phyloP scores from a whole-genome alignment of 1,140 invertebrate genomes.

The Calliphora vicina region DNA sequence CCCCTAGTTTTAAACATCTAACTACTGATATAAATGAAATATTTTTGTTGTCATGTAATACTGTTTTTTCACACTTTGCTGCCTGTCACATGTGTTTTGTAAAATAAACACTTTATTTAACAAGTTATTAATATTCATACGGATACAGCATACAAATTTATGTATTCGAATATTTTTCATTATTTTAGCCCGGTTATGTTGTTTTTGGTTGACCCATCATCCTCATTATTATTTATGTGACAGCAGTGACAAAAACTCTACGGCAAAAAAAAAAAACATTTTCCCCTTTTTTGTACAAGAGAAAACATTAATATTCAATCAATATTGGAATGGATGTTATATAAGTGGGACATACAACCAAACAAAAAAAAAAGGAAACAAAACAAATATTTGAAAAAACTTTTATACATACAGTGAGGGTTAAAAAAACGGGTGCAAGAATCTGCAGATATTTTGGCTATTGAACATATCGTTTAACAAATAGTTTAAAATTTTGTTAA shows the following conservation, averaged over 20 bases:
- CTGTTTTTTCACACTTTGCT: too few relatives aligned
- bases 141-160: not conserved
- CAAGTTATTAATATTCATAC: not conserved
- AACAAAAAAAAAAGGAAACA: not conserved
- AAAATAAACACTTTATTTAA: constrained; percentile 2
- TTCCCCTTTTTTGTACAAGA: not conserved
- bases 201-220: not conserved
- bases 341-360: not conserved
- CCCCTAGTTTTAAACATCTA: too few relatives aligned
- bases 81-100: not conserved
- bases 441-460: too few relatives aligned
- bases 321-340: not conserved
- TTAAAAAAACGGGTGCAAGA: not conserved
- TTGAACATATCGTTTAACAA: too few relatives aligned
- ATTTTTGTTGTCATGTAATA: too few relatives aligned
- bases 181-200: not conserved
- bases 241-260: not conserved
- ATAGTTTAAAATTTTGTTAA: too few relatives aligned
- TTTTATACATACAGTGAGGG: not conserved
- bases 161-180: not conserved
- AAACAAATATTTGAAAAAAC: not conserved
- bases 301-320: not conserved
- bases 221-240: not conserved
- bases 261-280: too few relatives aligned
- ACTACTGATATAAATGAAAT: too few relatives aligned